phyloP scores from a whole-genome alignment of 2,797 vertebrate species.

The Dryobates pubescens region DNA sequence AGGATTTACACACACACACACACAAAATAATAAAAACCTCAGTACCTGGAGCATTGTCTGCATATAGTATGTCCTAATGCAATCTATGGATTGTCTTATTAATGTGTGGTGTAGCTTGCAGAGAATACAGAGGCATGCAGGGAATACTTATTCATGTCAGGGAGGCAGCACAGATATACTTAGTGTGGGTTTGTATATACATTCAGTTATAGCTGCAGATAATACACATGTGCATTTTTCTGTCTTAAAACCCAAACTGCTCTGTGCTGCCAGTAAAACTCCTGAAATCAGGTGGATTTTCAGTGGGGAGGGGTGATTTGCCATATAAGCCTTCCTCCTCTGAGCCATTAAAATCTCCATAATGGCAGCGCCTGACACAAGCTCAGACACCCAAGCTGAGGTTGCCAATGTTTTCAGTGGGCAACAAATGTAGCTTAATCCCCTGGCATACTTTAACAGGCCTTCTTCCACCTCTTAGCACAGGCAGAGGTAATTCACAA shows the following conservation, averaged over 20 bases:
- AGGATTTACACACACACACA: constrained; percentile 55
- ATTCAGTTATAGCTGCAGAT: constrained; percentile 19
- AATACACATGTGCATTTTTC: not conserved
- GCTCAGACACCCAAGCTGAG: not conserved
- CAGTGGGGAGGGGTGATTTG: not conserved
- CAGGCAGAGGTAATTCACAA: not conserved
- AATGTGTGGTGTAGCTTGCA: constrained; percentile 66
- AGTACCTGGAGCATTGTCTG: constrained; percentile 67
- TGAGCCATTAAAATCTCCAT: not conserved
- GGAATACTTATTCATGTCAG: not conserved
- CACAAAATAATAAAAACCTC: not conserved
- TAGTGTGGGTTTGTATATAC: not conserved
- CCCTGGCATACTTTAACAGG: not conserved
- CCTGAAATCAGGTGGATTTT: not conserved
- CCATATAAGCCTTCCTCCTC: not conserved
- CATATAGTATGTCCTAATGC: constrained; percentile 61
- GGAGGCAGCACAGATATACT: not conserved
- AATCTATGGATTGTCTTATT: constrained; percentile 68
- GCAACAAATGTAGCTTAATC: not conserved
- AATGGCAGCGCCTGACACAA: not conserved
- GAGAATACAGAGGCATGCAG: constrained; percentile 28
- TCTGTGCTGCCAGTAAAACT: rapidly evolving
- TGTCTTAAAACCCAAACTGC: not conserved
- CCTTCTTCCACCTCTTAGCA: not conserved
- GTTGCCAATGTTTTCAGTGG: not conserved